These are phyloP conservation scores for Pan troglodytes DNA, from an alignment of 2,113 vertebrate genomes.

Conservation along the genomic window NHGRI_mPanTro3-v2.1_pri NC_072417.2:66187501-66188000, in stretches of 20 bases:
- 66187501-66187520: neutral
- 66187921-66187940: neutral
- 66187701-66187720: conserved; percentile 52
- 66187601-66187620: neutral
- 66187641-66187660: conserved; percentile 55
- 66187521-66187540: conserved; percentile 21
- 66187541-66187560: conserved; percentile 35
- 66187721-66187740: conserved; percentile 31
- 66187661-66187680: conserved; percentile 49
- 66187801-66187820: neutral
- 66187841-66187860: conserved; percentile 14
- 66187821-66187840: neutral
- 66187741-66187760: conserved; percentile 8
- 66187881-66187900: neutral
- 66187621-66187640: neutral
- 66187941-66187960: neutral
- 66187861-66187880: neutral
- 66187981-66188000: neutral
- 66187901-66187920: neutral
- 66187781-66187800: conserved; percentile 2
- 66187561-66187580: conserved; percentile 43
- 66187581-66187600: neutral
- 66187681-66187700: conserved; percentile 51
- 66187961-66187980: neutral
- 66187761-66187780: neutral